phyloP scores from a whole-genome alignment of 2,113 vertebrate genomes.

The Merops nubicus region DNA sequence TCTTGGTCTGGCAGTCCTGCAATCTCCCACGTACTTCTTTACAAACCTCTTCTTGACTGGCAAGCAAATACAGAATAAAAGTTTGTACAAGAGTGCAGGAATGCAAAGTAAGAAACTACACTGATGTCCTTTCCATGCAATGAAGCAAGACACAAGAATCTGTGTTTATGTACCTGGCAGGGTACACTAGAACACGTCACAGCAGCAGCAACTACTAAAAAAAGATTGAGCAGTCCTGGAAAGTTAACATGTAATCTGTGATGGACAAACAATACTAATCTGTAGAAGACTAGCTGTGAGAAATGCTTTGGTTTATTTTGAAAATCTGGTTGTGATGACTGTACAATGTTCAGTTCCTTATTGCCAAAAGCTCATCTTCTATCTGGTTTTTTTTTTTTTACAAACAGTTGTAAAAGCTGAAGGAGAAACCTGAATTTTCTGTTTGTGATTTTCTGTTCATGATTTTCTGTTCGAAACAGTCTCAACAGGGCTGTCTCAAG shows the following conservation, averaged over 20 bases:
- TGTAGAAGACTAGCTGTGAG: fast-evolving
- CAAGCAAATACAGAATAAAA: background rate
- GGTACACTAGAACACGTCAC: background rate
- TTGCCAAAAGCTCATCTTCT: background rate
- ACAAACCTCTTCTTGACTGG: background rate
- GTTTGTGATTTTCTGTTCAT: no score
- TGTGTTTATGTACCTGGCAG: background rate
- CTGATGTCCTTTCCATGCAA: background rate
- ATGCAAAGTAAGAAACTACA: background rate
- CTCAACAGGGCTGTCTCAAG: background rate
- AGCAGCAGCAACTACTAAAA: background rate
- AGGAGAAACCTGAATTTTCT: background rate
- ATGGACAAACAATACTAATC: background rate
- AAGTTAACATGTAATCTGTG: background rate
- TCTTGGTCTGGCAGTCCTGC: background rate
- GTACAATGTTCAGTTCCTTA: background rate
- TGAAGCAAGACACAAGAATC: background rate
- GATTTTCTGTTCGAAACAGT: no score
- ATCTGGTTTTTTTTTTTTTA: background rate
- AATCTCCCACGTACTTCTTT: background rate
- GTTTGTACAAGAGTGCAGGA: background rate
- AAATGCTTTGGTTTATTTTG: background rate
- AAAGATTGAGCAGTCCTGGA: background rate
- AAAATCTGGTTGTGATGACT: background rate
- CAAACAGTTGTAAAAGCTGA: background rate